These are phyloP conservation scores for Callithrix jacchus DNA, from an alignment of 2,113 vertebrate species.

Conservation along the genomic window DNA sequence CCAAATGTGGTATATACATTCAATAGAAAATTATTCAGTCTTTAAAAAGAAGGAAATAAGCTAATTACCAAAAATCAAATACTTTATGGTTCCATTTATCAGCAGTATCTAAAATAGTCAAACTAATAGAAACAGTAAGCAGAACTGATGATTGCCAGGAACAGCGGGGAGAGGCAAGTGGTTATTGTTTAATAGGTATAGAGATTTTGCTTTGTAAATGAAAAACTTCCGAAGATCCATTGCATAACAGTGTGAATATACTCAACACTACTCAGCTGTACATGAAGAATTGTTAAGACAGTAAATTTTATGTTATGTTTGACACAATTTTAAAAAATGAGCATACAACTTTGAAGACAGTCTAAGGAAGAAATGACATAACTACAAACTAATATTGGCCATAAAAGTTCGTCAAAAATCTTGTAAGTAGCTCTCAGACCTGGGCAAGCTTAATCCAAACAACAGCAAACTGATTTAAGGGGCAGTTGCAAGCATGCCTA, in stretches of 20 bases:
- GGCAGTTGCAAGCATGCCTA: background rate
- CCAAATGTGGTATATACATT: background rate
- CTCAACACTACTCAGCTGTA: background rate
- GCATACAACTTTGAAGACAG: background rate
- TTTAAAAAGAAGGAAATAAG: background rate
- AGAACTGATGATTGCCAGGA: background rate
- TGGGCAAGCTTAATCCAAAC: background rate
- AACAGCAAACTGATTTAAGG: background rate
- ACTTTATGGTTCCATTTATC: background rate
- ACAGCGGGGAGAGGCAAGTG: background rate
- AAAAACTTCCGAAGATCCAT: background rate
- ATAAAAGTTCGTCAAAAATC: background rate
- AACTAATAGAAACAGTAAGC: background rate
- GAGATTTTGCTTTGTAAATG: background rate
- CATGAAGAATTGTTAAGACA: background rate
- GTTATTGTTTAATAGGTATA: background rate
- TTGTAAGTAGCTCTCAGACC: background rate
- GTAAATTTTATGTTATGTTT: background rate
- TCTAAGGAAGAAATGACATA: background rate
- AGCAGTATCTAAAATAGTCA: background rate
- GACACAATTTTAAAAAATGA: background rate
- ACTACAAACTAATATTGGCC: background rate
- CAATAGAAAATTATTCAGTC: background rate
- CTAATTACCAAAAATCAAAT: background rate
- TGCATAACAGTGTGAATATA: background rate